phyloP scores from a whole-genome alignment of 2,888 invertebrate species.

The Volucella inanis region DNA sequence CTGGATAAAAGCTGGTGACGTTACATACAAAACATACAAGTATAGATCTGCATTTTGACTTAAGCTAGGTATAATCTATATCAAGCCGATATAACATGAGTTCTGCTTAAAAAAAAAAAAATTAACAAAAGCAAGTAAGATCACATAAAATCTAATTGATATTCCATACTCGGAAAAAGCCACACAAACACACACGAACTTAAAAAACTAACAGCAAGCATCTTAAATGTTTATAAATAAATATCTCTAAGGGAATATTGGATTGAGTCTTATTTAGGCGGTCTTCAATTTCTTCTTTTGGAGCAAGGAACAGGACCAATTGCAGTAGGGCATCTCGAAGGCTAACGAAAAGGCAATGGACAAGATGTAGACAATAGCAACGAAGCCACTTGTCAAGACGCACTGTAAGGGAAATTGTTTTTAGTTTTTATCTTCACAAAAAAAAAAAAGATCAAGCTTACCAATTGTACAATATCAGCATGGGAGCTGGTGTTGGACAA shows the following conservation, averaged over 20 bases:
- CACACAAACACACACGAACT: conserved; percentile 31
- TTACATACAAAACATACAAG: neutral
- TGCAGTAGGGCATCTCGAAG: conserved; percentile 67
- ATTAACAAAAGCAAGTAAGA: conserved; percentile 7
- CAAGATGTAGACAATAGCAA: conserved; percentile 71
- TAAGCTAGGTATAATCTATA: too few relatives aligned
- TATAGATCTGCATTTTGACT: conserved; percentile 9
- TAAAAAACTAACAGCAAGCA: conserved; percentile 45
- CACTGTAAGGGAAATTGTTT: conserved; percentile 58
- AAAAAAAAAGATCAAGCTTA: conserved; percentile 68
- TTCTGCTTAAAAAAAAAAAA: too few relatives aligned
- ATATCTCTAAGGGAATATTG: conserved; percentile 28
- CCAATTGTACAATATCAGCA: conserved; percentile 82
- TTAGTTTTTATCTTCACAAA: neutral
- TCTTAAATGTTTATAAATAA: conserved; percentile 54
- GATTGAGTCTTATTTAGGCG: conserved; percentile 43
- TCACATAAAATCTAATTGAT: conserved; percentile 33
- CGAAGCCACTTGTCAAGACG: conserved; percentile 76
- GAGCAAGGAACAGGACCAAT: conserved; percentile 53
- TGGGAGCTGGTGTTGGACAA: conserved; percentile 81
- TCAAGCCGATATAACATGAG: too few relatives aligned
- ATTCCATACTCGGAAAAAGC: conserved; percentile 27
- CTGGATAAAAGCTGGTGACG: conserved; percentile 34
- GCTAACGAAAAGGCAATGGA: conserved; percentile 60
- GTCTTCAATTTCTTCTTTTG: conserved; percentile 52